Percentiles rank a stretch among this genome's conserved stretches.
Conservation (phyloP, 2,797 vertebrate genomes). For the Falco peregrinus region DNA sequence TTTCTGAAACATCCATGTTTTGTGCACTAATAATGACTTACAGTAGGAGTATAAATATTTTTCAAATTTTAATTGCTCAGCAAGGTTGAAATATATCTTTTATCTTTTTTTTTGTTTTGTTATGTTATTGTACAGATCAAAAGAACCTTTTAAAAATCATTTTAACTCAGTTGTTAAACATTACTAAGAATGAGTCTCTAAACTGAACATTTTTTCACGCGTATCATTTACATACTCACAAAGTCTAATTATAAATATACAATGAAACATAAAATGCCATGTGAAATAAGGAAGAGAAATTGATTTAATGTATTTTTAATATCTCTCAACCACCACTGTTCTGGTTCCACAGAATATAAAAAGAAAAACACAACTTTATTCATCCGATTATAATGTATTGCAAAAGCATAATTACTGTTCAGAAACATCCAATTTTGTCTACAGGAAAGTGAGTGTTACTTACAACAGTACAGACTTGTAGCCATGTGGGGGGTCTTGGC, state of each 20-base stretch:
- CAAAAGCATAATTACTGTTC: conserved; percentile 1
- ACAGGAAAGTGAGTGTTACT: background rate
- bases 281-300: conserved; percentile 4
- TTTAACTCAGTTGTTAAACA: background rate
- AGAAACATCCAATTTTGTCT: background rate
- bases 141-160: background rate
- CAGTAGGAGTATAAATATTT: background rate
- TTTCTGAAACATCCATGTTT: background rate
- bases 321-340: background rate
- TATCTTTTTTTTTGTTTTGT: background rate
- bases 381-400: background rate
- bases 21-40: background rate
- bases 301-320: background rate
- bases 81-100: background rate
- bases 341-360: background rate
- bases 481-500: background rate
- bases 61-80: background rate
- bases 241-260: background rate
- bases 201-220: background rate
- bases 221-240: background rate
- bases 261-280: background rate
- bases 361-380: background rate
- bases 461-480: background rate
- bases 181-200: background rate
- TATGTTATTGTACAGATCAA: background rate